Evolutionary conservation across 1,140 invertebrate genomes (phyloP).

Genomic region (Phenacoccus solenopsis): DNA sequence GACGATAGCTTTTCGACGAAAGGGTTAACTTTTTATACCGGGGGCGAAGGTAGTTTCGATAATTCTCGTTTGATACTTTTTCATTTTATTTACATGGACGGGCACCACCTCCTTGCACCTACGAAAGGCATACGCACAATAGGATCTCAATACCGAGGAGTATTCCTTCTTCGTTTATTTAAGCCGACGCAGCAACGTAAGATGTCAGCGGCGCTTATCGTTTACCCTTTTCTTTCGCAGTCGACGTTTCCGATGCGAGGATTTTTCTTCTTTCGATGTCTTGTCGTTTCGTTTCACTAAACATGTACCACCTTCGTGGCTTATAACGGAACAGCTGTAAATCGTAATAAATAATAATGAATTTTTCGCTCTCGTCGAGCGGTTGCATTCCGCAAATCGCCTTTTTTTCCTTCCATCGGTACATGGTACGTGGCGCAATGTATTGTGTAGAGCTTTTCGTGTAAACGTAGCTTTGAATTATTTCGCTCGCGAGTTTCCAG

Average conservation of each 20-base stretch:
- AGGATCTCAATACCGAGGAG: background rate
- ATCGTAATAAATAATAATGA: too few species aligned
- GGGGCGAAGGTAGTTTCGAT: background rate
- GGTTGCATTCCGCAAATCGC: too few species aligned
- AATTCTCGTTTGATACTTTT: too few species aligned
- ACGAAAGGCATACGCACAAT: background rate
- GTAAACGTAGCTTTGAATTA: too few species aligned
- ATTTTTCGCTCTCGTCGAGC: too few species aligned
- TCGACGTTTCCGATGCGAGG: background rate
- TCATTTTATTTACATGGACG: background rate
- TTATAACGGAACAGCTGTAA: background rate
- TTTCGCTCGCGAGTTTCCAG: too few species aligned
- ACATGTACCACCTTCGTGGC: too few species aligned
- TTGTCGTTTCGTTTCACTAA: background rate
- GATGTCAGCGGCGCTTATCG: background rate
- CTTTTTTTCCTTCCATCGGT: too few species aligned
- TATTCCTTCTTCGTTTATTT: background rate
- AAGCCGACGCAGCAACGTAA: background rate
- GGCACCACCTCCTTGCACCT: background rate
- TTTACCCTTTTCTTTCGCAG: background rate
- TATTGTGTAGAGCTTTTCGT: too few species aligned
- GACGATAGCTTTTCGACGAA: background rate
- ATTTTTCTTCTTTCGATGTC: background rate
- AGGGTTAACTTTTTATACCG: background rate
- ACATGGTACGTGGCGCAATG: too few species aligned